Conservation (phyloP, 2,113 vertebrate species). For the Strix aluco region DNA sequence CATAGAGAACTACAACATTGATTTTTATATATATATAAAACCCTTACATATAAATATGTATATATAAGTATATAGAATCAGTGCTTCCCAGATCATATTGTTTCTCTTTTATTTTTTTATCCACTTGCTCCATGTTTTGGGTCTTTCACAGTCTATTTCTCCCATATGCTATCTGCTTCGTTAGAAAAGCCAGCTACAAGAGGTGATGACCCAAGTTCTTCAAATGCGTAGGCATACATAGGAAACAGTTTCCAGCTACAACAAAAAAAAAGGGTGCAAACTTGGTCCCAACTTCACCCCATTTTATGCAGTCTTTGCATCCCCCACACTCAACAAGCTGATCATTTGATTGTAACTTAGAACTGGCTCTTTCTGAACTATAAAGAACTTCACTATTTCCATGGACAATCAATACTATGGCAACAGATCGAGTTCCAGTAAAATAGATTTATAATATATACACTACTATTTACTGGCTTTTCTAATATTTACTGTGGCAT, state of each 20-base stretch:
- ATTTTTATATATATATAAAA: background rate
- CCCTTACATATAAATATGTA: background rate
- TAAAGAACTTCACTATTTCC: background rate
- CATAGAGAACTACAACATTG: background rate
- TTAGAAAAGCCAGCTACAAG: background rate
- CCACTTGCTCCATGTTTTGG: background rate
- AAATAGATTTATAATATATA: slow-evolving; percentile 21
- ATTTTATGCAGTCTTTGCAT: background rate
- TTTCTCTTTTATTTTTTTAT: background rate
- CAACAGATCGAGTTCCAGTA: background rate
- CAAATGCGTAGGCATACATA: background rate
- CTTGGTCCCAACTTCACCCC: background rate
- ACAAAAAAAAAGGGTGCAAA: background rate
- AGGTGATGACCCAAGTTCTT: background rate
- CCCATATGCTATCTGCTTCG: background rate
- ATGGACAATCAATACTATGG: background rate
- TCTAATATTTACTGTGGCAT: slow-evolving; percentile 50
- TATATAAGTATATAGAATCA: background rate
- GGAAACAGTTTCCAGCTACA: background rate
- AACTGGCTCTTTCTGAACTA: background rate
- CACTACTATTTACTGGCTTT: slow-evolving; percentile 34
- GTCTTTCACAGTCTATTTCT: background rate
- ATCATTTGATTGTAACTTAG: background rate
- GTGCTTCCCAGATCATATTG: background rate
- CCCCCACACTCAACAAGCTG: background rate